Evolutionary conservation across 2,113 vertebrate species (phyloP).

Genomic region (Syngnathus floridae): DNA sequence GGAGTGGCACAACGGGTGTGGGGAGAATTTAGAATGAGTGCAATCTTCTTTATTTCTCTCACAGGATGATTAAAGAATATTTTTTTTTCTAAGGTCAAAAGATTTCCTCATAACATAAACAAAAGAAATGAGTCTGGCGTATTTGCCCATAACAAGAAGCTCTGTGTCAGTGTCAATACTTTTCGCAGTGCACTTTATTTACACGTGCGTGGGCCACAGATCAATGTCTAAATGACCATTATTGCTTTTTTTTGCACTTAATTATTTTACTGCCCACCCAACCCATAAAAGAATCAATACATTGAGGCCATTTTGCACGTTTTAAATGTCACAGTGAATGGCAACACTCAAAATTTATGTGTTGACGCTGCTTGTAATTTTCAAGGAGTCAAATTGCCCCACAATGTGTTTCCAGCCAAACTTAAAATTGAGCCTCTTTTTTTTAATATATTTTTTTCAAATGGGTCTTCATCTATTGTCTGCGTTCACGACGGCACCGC

Average conservation of each 20-base stretch:
- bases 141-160: neutral
- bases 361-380: conserved; percentile 19
- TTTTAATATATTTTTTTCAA: conserved; percentile 4
- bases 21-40: no score
- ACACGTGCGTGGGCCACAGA: conserved; percentile 6
- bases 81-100: neutral
- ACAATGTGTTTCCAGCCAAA: conserved; percentile 32
- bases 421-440: conserved; percentile 31
- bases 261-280: neutral
- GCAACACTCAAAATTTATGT: neutral
- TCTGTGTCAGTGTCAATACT: neutral
- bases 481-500: conserved; percentile 26
- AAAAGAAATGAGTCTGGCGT: neutral
- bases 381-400: conserved; percentile 14
- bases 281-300: neutral
- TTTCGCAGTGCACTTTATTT: conserved; percentile 6
- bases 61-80: neutral
- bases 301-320: neutral
- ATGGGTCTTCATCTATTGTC: conserved; percentile 6
- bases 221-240: conserved; percentile 16
- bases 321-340: neutral
- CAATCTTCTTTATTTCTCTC: no score
- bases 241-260: conserved; percentile 1
- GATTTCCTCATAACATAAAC: no score
- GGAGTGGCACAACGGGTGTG: no score